Evolutionary conservation across 2,888 invertebrate genomes (phyloP).

Genomic region (Hydrotaea cyrtoneurina): DNA sequence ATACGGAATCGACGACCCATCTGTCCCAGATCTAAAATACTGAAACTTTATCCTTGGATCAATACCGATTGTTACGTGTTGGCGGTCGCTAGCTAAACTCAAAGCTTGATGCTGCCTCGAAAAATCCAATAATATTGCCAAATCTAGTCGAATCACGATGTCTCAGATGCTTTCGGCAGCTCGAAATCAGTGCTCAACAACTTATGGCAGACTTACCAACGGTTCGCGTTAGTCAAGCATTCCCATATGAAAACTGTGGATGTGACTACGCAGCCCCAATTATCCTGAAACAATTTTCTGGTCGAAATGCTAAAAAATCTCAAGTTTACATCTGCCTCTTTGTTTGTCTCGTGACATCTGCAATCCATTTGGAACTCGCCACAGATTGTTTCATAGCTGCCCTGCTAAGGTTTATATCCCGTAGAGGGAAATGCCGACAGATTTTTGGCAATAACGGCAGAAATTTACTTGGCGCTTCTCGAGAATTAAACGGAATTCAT

Average conservation of each 20-base stretch:
- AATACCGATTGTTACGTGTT: slow-evolving; percentile 35
- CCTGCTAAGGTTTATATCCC: slow-evolving; percentile 49
- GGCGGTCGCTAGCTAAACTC: slow-evolving; percentile 51
- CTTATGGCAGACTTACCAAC: slow-evolving; percentile 43
- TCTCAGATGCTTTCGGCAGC: slow-evolving; percentile 45
- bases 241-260: slow-evolving; percentile 32
- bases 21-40: background rate
- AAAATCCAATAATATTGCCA: slow-evolving; percentile 39
- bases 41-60: slow-evolving; percentile 53
- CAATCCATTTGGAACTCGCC: slow-evolving; percentile 60
- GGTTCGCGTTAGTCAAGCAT: slow-evolving; percentile 31
- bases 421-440: slow-evolving; percentile 55
- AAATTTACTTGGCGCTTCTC: slow-evolving; percentile 63
- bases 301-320: slow-evolving; percentile 39
- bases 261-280: slow-evolving; percentile 48
- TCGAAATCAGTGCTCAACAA: slow-evolving; percentile 39
- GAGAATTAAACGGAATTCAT: slow-evolving; percentile 30
- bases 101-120: background rate
- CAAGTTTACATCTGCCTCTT: slow-evolving; percentile 44
- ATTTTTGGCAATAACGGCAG: slow-evolving; percentile 62
- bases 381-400: slow-evolving; percentile 62
- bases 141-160: slow-evolving; percentile 49
- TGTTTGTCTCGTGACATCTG: slow-evolving; percentile 23
- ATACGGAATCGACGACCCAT: background rate
- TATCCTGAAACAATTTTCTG: slow-evolving; percentile 31